Percentiles rank a stretch among this genome's conserved stretches.
phyloP scores from a whole-genome alignment of 1,140 invertebrate species.

The Panagrolaimus sp. region DNA sequence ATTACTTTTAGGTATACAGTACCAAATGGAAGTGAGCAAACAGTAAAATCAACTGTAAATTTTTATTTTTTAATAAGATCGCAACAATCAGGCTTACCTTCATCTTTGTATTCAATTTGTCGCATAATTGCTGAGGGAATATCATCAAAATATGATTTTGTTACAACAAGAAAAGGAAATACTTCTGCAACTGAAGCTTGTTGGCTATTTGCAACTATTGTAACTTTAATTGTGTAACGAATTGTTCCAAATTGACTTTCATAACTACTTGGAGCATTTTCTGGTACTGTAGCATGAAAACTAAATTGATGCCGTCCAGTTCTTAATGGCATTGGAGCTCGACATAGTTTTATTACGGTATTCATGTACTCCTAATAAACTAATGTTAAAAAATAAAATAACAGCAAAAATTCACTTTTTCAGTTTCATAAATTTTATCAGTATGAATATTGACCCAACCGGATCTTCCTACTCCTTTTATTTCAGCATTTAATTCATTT shows the following conservation, averaged over 20 bases:
- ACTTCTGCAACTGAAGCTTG: slow-evolving; percentile 44
- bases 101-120: slow-evolving; percentile 52
- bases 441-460: slow-evolving; percentile 56
- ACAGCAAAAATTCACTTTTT: slow-evolving; percentile 31
- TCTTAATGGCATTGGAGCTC: slow-evolving; percentile 24
- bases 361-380: slow-evolving; percentile 37
- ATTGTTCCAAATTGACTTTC: slow-evolving; percentile 53
- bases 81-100: no score
- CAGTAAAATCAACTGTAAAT: slow-evolving; percentile 48
- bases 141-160: slow-evolving; percentile 52
- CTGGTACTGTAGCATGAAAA: slow-evolving; percentile 39
- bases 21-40: slow-evolving; percentile 53
- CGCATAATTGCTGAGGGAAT: slow-evolving; percentile 41
- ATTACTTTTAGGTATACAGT: slow-evolving; percentile 41
- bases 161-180: slow-evolving; percentile 50
- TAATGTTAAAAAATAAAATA: not conserved
- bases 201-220: slow-evolving; percentile 38
- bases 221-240: slow-evolving; percentile 45
- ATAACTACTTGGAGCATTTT: slow-evolving; percentile 43
- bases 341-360: slow-evolving; percentile 28
- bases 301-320: slow-evolving; percentile 49
- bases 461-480: slow-evolving; percentile 47
- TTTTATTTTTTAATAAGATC: no score
- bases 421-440: slow-evolving; percentile 55
- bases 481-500: slow-evolving; percentile 45